A percentile compares a stretch with the other conserved stretches of the same genome.
Evolutionary conservation across 53 echinoderm and acorn worm species (phyloP).

Genomic region (Paracentrotus lividus): DNA sequence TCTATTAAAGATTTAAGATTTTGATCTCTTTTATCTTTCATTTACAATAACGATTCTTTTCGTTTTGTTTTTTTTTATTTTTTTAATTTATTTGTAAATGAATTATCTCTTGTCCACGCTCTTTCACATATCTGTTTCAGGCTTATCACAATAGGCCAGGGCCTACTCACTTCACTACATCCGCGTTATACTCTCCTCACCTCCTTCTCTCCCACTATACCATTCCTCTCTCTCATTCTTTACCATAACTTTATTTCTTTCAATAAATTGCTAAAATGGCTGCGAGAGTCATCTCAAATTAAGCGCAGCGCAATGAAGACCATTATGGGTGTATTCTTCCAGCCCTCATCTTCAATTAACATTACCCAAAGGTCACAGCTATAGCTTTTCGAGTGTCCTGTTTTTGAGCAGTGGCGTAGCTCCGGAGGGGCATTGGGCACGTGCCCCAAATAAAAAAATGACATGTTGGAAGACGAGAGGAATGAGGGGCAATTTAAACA

Average conservation of each 20-base stretch:
- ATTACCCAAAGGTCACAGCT: slow-evolving; percentile 22
- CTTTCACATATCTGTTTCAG: background rate
- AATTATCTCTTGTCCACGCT: background rate
- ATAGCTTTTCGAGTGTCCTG: background rate
- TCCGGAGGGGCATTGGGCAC: background rate
- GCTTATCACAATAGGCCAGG: too few relatives aligned
- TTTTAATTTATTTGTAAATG: too few relatives aligned
- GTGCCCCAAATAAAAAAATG: background rate
- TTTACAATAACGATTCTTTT: too few relatives aligned
- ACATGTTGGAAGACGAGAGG: background rate
- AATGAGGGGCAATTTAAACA: too few relatives aligned
- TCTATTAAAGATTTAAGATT: too few relatives aligned
- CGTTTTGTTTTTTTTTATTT: too few relatives aligned
- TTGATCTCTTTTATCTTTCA: too few relatives aligned
- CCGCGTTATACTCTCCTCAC: background rate
- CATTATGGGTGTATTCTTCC: background rate
- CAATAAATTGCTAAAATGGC: background rate
- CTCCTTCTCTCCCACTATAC: background rate
- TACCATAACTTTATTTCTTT: background rate
- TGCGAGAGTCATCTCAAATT: background rate
- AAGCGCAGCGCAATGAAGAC: background rate
- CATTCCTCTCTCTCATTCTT: background rate
- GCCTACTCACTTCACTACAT: background rate
- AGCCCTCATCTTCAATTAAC: background rate
- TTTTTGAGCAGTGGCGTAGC: background rate